A percentile compares a stretch with the other conserved stretches of the same genome.
Conservation (phyloP, 2,888 invertebrate species). For the Beris chalybata region DNA sequence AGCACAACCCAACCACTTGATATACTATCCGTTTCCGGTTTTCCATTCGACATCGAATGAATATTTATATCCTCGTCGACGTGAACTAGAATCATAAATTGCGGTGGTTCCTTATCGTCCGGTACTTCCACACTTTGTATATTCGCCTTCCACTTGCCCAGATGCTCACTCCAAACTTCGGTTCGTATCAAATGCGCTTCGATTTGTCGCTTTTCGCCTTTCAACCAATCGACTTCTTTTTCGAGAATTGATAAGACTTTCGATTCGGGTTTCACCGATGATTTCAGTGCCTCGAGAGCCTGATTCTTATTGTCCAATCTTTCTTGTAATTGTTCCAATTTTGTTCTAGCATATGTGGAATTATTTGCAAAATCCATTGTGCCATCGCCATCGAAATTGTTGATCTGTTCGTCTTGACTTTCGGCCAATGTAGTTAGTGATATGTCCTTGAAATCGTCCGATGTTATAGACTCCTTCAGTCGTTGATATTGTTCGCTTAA, state of each 20-base stretch:
- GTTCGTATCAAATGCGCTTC: slow-evolving; percentile 85
- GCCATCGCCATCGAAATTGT: slow-evolving; percentile 43
- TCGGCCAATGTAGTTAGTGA: slow-evolving; percentile 47
- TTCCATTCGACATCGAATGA: slow-evolving; percentile 60
- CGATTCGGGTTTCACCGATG: slow-evolving; percentile 81
- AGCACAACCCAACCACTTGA: slow-evolving; percentile 71
- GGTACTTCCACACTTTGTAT: slow-evolving; percentile 77
- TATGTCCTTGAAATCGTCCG: slow-evolving; percentile 56
- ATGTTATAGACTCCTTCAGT: slow-evolving; percentile 52
- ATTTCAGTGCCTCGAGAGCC: slow-evolving; percentile 79
- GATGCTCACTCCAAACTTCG: slow-evolving; percentile 87
- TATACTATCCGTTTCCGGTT: slow-evolving; percentile 58
- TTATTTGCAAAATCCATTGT: slow-evolving; percentile 74
- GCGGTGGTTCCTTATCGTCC: slow-evolving; percentile 61
- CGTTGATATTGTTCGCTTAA: slow-evolving; percentile 83
- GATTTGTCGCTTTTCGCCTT: slow-evolving; percentile 76
- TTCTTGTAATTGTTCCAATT: slow-evolving; percentile 81
- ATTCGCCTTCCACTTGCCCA: slow-evolving; percentile 84
- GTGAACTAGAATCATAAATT: slow-evolving; percentile 81
- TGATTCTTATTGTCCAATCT: slow-evolving; percentile 79
- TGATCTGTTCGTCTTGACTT: slow-evolving; percentile 46
- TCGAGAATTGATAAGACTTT: slow-evolving; percentile 78
- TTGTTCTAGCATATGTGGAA: slow-evolving; percentile 78
- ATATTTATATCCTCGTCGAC: slow-evolving; percentile 62
- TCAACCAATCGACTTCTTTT: slow-evolving; percentile 80